Percentiles rank a stretch among this genome's conserved stretches.
These are phyloP conservation scores for Tupaia tana DNA, from an alignment of 2,113 vertebrate species.

Conservation along the genomic window DNA sequence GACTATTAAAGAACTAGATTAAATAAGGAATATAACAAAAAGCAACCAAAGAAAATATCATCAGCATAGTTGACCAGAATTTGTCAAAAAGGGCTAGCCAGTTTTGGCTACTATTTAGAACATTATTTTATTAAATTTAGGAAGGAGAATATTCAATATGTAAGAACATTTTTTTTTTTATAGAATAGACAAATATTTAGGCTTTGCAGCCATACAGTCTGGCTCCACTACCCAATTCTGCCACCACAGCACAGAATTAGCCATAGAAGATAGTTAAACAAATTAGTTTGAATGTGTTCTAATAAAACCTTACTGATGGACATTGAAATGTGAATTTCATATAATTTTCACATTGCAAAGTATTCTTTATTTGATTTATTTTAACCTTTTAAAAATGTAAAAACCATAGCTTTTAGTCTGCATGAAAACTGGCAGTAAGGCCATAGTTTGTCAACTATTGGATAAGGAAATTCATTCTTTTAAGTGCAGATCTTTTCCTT, in stretches of 20 bases:
- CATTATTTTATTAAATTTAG: conserved; percentile 69
- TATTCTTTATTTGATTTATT: background rate
- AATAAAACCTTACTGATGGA: background rate
- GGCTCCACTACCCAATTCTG: background rate
- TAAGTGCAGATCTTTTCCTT: background rate
- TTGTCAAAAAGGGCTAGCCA: conserved; percentile 77
- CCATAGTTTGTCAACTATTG: background rate
- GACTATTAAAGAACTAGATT: conserved; percentile 51
- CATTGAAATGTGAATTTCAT: conserved; percentile 24
- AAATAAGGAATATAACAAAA: conserved; percentile 77
- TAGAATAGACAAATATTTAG: background rate
- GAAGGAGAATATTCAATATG: conserved; percentile 48
- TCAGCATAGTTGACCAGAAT: conserved; percentile 65
- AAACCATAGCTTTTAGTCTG: background rate
- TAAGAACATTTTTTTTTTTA: conserved; percentile 38
- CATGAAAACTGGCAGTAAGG: background rate
- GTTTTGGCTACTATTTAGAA: conserved; percentile 80
- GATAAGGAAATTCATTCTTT: background rate
- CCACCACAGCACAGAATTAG: background rate
- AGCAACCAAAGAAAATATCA: conserved; percentile 68
- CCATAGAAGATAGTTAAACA: conserved; percentile 17
- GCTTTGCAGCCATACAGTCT: background rate
- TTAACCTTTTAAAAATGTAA: conserved; percentile 17
- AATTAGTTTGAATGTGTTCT: background rate
- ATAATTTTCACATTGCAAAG: background rate